A percentile compares a stretch with the other conserved stretches of the same genome.
Conservation (phyloP, 2,113 vertebrate genomes). For the Melanerpes formicivorus region DNA sequence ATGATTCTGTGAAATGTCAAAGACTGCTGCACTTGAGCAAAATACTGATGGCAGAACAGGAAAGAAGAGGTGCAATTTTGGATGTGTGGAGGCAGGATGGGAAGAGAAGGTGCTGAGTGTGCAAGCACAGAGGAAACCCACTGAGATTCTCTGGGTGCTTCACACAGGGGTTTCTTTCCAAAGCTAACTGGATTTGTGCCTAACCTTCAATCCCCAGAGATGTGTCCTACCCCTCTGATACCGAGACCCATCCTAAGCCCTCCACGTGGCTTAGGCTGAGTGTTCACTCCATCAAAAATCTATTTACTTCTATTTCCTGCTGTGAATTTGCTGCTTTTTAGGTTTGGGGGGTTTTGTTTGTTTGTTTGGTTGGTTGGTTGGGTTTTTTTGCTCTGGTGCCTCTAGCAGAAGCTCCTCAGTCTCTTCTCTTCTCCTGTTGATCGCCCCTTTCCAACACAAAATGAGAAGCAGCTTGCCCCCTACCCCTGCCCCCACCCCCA, state of each 20-base stretch:
- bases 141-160: neutral
- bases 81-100: neutral
- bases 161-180: neutral
- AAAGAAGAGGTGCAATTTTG: neutral
- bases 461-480: constrained; percentile 35
- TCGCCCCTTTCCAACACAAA: neutral
- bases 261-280: neutral
- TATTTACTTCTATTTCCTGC: neutral
- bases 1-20: neutral
- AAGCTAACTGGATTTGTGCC: neutral
- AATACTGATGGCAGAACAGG: neutral
- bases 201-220: neutral
- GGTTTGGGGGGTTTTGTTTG: neutral
- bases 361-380: too few species aligned
- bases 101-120: neutral
- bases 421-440: neutral
- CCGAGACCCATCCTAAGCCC: neutral
- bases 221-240: neutral
- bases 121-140: neutral
- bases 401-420: neutral
- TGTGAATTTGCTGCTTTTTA: neutral
- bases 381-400: neutral
- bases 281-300: neutral
- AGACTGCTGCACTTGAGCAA: neutral
- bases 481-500: neutral